Base-by-base conservation (phyloP, 2,797 vertebrate genomes). In the Smutsia gigantea region DNA sequence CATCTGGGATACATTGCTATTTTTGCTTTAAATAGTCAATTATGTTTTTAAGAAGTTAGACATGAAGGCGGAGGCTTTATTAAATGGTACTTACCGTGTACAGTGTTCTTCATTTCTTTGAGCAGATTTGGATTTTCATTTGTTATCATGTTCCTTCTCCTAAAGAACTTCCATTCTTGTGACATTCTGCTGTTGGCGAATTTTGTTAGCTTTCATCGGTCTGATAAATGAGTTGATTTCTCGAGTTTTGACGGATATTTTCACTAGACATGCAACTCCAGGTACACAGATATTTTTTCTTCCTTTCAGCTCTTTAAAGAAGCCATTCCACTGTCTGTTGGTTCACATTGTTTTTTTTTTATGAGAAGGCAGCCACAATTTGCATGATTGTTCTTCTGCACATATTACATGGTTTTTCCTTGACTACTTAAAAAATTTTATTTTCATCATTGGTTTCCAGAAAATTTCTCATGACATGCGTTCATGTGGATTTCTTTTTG, bases 221-320 rank as follows among this genome's bases (percentile, higher is more conserved):
- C 53, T 68, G 81, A 42, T 75, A 84, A 46, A 55, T 94, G 39
- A 93, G 68, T 87, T 90, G 61, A 23, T 78, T 90, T 94, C 55
- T 92, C 61, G 42, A 55, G 42, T 72, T 96, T 72, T 81, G 68
- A 90, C 75, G 19, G 69, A 13, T 84, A n/a, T 69, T 95, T 82
- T 68, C 34, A 77, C 5, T 68, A 71, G 29, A 82, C 55, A 66
- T 27, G 37, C n/a, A 81, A 34, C 75, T 90, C 64, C 57, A 90
- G 79, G 29, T 21, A 37, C 39, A 29, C 4, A 39, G 37, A 14
- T 19, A 87, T 82, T 34, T 51, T 31, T 51, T 81, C 68, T 83
- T 53, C 55, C 23, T 94, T 57, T 93, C 21, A 29, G 59, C 39
- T 37, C n/a, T 53, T 69, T 81, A 42, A 57, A 90, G 14, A 63